phyloP scores from a whole-genome alignment of 1,140 invertebrate species.

The Heliothis subflexa region DNA sequence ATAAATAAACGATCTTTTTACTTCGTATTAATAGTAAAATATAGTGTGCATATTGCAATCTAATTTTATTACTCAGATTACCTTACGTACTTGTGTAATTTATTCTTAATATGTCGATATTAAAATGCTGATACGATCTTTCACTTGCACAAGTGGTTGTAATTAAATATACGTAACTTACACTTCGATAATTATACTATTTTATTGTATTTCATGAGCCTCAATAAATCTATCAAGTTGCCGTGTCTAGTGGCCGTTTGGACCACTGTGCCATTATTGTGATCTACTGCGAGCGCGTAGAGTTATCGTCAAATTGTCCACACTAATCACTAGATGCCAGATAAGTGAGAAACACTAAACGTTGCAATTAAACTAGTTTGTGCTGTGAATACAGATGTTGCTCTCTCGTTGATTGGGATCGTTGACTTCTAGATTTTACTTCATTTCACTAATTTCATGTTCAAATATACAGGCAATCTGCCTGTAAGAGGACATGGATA shows the following conservation, averaged over 20 bases:
- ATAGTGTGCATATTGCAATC: too few relatives aligned
- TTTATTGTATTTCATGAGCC: conserved; percentile 2
- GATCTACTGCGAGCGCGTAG: not conserved
- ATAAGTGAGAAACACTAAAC: conserved; percentile 8
- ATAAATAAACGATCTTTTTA: too few relatives aligned
- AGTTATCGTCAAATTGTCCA: conserved; percentile 10
- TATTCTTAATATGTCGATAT: too few relatives aligned
- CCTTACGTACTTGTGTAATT: too few relatives aligned
- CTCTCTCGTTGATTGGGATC: not conserved
- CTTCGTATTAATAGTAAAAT: too few relatives aligned
- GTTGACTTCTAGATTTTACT: not conserved
- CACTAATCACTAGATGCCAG: not conserved
- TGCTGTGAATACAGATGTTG: conserved; percentile 1
- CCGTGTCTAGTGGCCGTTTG: conserved; percentile 23
- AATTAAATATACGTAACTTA: not conserved
- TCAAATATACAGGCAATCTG: not conserved
- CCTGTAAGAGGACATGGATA: not conserved
- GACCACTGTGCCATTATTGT: not conserved
- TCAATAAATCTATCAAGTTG: conserved; percentile 13
- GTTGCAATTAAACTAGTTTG: conserved; percentile 1
- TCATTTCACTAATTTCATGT: not conserved
- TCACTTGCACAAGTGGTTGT: too few relatives aligned
- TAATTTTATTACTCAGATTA: too few relatives aligned
- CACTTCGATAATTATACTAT: not conserved
- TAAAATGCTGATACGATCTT: too few relatives aligned